These are phyloP conservation scores for Sardina pilchardus DNA, from an alignment of 2,113 vertebrate genomes.

Conservation along the genomic window DNA sequence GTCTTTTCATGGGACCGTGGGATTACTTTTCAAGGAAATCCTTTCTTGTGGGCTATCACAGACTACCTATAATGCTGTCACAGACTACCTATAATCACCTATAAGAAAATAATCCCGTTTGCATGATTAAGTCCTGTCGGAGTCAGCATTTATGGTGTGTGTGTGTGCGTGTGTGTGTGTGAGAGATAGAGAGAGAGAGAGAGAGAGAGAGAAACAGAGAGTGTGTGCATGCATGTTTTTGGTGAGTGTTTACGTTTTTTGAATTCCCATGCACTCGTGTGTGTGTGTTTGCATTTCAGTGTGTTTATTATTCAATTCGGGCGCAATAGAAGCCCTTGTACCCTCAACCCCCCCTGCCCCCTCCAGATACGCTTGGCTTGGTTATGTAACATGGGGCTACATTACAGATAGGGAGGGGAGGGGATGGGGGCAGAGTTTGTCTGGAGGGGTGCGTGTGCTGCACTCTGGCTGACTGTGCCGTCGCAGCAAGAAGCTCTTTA, in stretches of 20 bases:
- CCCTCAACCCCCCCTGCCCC: background rate
- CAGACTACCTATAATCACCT: background rate
- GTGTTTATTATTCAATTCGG: slow-evolving; percentile 11
- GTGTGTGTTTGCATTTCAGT: background rate
- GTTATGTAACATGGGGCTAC: background rate
- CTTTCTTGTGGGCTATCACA: background rate
- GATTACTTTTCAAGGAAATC: background rate
- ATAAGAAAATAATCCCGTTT: no score
- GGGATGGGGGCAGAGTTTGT: background rate
- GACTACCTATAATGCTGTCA: background rate
- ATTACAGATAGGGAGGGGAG: background rate
- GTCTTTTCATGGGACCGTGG: background rate
- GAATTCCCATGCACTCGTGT: background rate
- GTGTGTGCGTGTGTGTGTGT: slow-evolving; percentile 20
- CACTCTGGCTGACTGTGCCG: background rate
- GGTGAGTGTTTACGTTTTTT: background rate
- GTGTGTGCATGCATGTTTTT: background rate
- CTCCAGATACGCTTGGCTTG: background rate
- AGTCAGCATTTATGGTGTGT: background rate
- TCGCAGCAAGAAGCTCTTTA: background rate
- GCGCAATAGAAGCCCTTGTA: background rate
- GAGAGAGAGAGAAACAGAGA: no score
- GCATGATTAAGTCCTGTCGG: no score
- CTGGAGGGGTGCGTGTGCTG: background rate
- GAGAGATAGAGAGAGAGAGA: no score